Evolutionary conservation across 2,113 vertebrate species (phyloP).

Genomic region (Pristiophorus japonicus): DNA sequence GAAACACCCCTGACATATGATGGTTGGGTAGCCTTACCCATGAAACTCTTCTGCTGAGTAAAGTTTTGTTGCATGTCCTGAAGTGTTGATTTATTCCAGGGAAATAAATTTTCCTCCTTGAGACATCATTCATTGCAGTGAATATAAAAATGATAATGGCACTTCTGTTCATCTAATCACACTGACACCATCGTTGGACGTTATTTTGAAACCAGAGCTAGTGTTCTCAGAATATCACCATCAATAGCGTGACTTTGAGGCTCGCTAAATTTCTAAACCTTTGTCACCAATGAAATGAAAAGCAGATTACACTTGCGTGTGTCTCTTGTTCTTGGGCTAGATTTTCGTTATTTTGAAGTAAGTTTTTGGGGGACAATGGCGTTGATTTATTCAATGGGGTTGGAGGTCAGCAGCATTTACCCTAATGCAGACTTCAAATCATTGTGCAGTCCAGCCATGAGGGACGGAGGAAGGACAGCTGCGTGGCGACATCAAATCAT

Average conservation of each 20-base stretch:
- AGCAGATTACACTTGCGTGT: neutral
- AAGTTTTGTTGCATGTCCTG: neutral
- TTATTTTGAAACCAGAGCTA: neutral
- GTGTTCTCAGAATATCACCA: neutral
- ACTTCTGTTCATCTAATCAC: too few species aligned
- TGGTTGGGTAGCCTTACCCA: neutral
- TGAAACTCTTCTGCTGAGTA: neutral
- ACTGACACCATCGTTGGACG: neutral
- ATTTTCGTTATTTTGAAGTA: neutral
- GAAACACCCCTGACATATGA: constrained; percentile 1
- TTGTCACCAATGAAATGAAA: neutral
- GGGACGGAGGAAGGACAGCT: neutral
- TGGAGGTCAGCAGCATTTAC: neutral
- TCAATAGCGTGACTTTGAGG: neutral
- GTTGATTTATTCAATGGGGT: neutral
- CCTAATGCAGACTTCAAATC: neutral
- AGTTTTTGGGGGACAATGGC: neutral
- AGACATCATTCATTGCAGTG: neutral
- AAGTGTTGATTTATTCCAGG: neutral
- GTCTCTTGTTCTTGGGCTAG: neutral
- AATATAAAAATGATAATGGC: neutral
- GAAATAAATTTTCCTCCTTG: neutral
- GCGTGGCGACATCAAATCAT: neutral
- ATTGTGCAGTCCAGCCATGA: neutral
- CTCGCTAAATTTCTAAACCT: neutral